Percentiles rank a stretch among this genome's conserved stretches.
Evolutionary conservation across 2,888 invertebrate species (phyloP).

Genomic region (Tachina lurida): DNA sequence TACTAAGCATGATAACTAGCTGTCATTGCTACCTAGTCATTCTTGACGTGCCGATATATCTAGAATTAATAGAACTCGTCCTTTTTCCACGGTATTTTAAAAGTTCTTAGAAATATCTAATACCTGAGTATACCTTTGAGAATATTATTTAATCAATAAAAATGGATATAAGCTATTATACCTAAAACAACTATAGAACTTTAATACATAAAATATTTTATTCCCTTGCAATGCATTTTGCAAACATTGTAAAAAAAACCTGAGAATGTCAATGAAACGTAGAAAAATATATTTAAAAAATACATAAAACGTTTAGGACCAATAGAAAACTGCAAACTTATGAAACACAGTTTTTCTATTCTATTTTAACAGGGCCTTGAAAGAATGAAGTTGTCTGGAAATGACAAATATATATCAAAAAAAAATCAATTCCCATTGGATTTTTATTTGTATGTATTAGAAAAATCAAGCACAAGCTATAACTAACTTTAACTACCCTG

Average conservation of each 20-base stretch:
- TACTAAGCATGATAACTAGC: too few relatives aligned
- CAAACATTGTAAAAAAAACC: slow-evolving; percentile 39
- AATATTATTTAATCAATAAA: background rate
- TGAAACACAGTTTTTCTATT: background rate
- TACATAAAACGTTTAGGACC: background rate
- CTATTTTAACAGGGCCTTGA: background rate
- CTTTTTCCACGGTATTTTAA: too few relatives aligned
- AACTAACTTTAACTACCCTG: too few relatives aligned
- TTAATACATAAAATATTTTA: slow-evolving; percentile 55
- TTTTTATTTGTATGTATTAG: too few relatives aligned
- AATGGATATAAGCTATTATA: background rate
- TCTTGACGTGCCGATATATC: too few relatives aligned
- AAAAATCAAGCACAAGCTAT: too few relatives aligned
- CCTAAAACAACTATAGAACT: background rate
- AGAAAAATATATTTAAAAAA: slow-evolving; percentile 26
- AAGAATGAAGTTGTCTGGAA: background rate
- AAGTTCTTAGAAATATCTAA: too few relatives aligned
- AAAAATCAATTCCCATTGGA: too few relatives aligned
- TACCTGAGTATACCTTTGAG: too few relatives aligned
- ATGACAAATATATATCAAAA: too few relatives aligned
- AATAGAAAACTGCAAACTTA: slow-evolving; percentile 19
- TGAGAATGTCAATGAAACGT: slow-evolving; percentile 12
- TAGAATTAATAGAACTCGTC: too few relatives aligned
- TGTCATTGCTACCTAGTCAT: too few relatives aligned
- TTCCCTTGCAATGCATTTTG: slow-evolving; percentile 60